A percentile compares a stretch with the other conserved stretches of the same genome.
phyloP scores from a whole-genome alignment of 2,888 invertebrate species.

The Acanthopleura granulata region DNA sequence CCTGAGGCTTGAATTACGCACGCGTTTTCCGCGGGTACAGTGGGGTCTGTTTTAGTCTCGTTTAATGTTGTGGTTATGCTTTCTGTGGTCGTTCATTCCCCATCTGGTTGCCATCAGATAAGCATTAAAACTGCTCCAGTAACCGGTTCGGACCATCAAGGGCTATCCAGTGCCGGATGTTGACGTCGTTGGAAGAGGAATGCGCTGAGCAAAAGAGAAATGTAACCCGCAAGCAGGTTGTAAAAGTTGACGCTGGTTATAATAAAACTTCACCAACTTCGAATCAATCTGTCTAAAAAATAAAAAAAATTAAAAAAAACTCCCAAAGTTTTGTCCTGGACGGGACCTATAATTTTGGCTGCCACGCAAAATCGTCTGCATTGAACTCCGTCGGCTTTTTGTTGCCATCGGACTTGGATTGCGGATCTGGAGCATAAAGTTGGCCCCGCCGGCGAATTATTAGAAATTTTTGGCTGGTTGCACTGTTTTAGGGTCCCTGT shows the following conservation, averaged over 20 bases:
- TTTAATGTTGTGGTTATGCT: constrained; percentile 19
- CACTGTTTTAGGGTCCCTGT: too few species aligned
- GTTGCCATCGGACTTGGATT: too few species aligned
- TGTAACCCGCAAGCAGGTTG: neutral
- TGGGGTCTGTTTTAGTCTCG: neutral
- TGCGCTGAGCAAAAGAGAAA: too few species aligned
- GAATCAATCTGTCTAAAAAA: neutral
- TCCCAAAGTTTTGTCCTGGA: too few species aligned
- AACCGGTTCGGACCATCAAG: neutral
- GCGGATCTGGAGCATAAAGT: too few species aligned
- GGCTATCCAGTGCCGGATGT: neutral
- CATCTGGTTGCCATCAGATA: constrained; percentile 17
- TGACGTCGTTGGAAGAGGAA: neutral
- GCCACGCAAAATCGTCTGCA: too few species aligned
- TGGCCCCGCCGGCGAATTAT: too few species aligned
- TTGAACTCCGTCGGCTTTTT: too few species aligned
- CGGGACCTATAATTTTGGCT: too few species aligned
- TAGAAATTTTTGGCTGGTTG: too few species aligned
- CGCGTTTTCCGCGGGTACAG: neutral
- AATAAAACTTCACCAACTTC: neutral
- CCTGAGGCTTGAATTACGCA: neutral
- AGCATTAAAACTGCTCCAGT: neutral
- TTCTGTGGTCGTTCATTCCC: constrained; percentile 6
- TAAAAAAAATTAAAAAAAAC: neutral
- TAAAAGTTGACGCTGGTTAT: neutral